Conservation (phyloP, 2,113 vertebrate species). For the Lichenostomus cassidix region DNA sequence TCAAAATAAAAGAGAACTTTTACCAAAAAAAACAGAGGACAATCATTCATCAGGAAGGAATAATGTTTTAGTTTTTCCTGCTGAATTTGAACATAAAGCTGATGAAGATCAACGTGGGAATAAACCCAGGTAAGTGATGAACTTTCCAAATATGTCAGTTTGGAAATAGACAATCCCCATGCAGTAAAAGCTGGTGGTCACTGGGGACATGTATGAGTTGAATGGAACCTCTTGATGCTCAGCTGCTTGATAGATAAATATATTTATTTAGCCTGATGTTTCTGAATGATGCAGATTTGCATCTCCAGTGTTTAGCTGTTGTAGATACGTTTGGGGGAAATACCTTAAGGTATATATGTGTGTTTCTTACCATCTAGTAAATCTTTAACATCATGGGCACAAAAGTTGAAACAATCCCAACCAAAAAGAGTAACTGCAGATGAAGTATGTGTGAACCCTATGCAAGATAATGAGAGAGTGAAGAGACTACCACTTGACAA, state of each 20-base stretch:
- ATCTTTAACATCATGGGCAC: slow-evolving; percentile 91
- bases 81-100: slow-evolving; percentile 34
- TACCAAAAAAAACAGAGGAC: background rate
- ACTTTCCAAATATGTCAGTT: background rate
- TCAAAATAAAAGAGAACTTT: background rate
- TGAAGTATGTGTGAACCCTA: background rate
- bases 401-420: slow-evolving; percentile 82
- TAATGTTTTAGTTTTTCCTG: background rate
- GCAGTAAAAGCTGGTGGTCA: background rate
- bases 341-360: background rate
- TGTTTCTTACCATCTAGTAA: slow-evolving; percentile 65
- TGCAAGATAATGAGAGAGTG: slow-evolving; percentile 30
- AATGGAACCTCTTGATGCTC: background rate
- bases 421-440: slow-evolving; percentile 71
- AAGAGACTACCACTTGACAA: slow-evolving; percentile 3
- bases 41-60: background rate
- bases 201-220: background rate
- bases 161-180: background rate
- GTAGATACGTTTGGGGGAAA: background rate
- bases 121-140: slow-evolving; percentile 50
- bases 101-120: slow-evolving; percentile 53
- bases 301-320: background rate
- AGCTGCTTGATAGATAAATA: background rate
- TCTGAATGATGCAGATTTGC: background rate
- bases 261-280: background rate